Evolutionary conservation across 2,797 vertebrate species (phyloP), one percentile per base, ranked within the genome.

Genomic region (Pyrrhura leucotis): DNA sequence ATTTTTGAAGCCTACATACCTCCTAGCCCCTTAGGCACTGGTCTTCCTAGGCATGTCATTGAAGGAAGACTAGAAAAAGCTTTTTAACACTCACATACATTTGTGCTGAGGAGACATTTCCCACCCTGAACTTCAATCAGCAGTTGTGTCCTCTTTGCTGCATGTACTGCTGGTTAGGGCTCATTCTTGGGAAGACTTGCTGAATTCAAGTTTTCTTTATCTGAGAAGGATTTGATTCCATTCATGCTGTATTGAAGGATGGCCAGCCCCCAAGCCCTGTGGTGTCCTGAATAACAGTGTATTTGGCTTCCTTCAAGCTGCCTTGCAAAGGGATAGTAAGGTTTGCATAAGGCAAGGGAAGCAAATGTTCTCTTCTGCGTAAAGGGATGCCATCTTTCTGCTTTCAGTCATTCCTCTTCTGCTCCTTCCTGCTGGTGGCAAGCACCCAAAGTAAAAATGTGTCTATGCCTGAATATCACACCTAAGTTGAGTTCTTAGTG

Each of bases 241-340:
- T 73, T 74, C 44, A 47, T 65, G 31, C 7, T 0, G 0, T 44
- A 3, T 0, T 35, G 25, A 40, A 78, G 28, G 9, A 5, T 50
- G 29, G 11, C 7, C 18, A 67, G 15, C 2, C 8, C n/a, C 33
- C 15, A n/a, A 47, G 15, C 26, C 28, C 22, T 69, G 6, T 56
- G 37, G 26, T 29, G 15, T 26, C 31, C 45, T 72, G 31, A 20
- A 3, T 37, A 63, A 19, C n/a, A 42, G 19, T 4, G 3, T 18
- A 4, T 21, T 39, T 0, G 0, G 7, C 7, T 86, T 33, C 33
- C 17, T 48, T 40, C 29, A 56, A 72, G 33, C 9, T 73, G 28
- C 48, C 15, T 2, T 58, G 67, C 53, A 56, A 87, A 88, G 33
- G 14, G 14, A 7, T 6, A 3, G 15, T 29, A n/a, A 19, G 14